Conservation (phyloP, 1,140 invertebrate genomes). For the Eulimnadia texana region DNA sequence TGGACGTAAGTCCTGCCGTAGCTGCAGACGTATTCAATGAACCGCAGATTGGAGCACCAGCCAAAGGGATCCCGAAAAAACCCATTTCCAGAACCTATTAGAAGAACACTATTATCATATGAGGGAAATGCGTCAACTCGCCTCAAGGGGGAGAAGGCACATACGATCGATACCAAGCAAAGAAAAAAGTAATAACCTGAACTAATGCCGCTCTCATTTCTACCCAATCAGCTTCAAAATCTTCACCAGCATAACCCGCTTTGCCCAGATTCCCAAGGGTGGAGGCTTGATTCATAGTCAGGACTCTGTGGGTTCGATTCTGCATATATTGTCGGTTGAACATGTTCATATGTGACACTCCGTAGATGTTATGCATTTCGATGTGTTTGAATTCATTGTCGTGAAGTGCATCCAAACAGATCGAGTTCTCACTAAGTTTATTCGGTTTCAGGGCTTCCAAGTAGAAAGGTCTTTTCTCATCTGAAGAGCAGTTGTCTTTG, state of each 20-base stretch:
- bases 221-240: slow-evolving; percentile 13
- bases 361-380: slow-evolving; percentile 14
- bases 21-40: slow-evolving; percentile 18
- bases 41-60: slow-evolving; percentile 33
- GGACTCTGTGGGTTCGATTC: neutral
- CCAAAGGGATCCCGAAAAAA: slow-evolving; percentile 31
- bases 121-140: neutral
- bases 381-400: slow-evolving; percentile 2
- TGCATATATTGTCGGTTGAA: neutral
- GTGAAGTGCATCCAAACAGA: slow-evolving; percentile 13
- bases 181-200: slow-evolving; percentile 8
- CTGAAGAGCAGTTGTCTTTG: neutral
- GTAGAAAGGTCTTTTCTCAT: neutral
- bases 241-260: slow-evolving; percentile 16
- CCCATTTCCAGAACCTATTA: slow-evolving; percentile 22
- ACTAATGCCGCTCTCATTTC: slow-evolving; percentile 14
- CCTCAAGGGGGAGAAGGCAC: neutral
- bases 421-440: neutral
- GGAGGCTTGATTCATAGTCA: slow-evolving; percentile 12
- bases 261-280: slow-evolving; percentile 14
- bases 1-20: slow-evolving; percentile 21
- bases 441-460: neutral
- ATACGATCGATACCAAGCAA: neutral
- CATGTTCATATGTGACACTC: slow-evolving; percentile 3
- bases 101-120: neutral